Percentiles rank a stretch among this genome's conserved stretches.
These are phyloP conservation scores for Sepioteuthis lessoniana DNA, from an alignment of 2,888 invertebrate genomes.

Conservation along the genomic window DNA sequence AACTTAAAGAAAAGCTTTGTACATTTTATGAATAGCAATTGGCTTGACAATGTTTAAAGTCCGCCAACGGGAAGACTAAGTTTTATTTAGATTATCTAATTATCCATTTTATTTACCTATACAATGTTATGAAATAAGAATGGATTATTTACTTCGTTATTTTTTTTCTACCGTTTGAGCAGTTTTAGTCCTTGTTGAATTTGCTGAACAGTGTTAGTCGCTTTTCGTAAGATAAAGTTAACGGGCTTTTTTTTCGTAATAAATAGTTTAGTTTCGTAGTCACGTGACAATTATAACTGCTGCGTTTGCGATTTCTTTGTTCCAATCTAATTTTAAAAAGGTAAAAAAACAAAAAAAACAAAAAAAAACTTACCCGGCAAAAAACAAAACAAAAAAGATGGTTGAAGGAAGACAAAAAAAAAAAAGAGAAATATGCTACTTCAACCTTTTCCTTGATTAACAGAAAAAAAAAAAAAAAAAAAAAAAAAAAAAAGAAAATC, in stretches of 20 bases:
- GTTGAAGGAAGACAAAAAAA: not conserved
- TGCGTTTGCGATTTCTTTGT: not conserved
- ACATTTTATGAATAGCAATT: too few relatives aligned
- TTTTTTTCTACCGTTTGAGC: not conserved
- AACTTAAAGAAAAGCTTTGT: too few relatives aligned
- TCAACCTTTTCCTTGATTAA: not conserved
- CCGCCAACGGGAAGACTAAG: too few relatives aligned
- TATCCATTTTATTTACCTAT: not conserved
- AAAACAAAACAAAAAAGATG: not conserved
- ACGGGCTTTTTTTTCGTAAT: not conserved
- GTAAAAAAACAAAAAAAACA: not conserved
- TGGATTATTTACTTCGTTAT: not conserved
- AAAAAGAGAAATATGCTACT: not conserved
- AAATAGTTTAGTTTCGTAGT: not conserved
- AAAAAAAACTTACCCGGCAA: not conserved
- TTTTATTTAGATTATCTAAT: too few relatives aligned
- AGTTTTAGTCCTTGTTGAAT: not conserved
- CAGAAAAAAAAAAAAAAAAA: not conserved
- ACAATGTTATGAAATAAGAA: not conserved
- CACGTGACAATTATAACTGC: not conserved
- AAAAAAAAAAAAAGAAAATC: too few relatives aligned
- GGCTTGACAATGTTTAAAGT: too few relatives aligned
- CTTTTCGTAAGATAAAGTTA: too few relatives aligned
- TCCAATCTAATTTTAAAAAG: not conserved
- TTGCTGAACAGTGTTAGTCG: not conserved